Base-by-base conservation (phyloP, 1,140 invertebrate genomes). In the Micrasema longulum region DNA sequence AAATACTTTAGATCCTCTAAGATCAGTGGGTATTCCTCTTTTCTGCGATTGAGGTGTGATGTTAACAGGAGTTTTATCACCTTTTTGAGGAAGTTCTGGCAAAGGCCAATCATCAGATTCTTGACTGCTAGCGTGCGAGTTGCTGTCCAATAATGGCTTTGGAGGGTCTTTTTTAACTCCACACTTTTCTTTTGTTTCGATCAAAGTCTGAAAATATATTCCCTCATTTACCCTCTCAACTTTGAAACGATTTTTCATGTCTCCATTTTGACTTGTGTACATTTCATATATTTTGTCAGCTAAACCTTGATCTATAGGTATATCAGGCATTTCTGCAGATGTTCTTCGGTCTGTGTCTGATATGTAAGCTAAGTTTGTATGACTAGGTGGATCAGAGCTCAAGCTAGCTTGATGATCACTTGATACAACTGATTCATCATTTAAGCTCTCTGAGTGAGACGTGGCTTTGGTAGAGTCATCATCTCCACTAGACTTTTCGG, bases 401-500 rank as follows among this genome's bases (percentile, higher is more conserved):
- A 94, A 80, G 78, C 92, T 94, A n/a, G 91, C 91, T 80, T 94
- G 92, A 79, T 92, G 91, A 79, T 94, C 92, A 78, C 92, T 94
- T 0, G 92, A 94, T 65, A 91, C 90, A 12, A 93, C 82, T 1
- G 92, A 94, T 78, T 94, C 92, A 77, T 94, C 93, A 75, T 93
- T 92, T 57, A 93, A 86, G 80, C 92, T 94, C 45, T 93, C 91
- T 5, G 92, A 93, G 60, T 92, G 87, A 3, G 89, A 90, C 35
- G 91, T 92, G 0, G 91, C 92, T 83, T 94, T 94, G 26, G 93
- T 93, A 0, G 93, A 93, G 81, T 95, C 93, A 78, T 95, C 93
- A 71, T 94, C 89, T 73, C 92, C 89, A 78, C 91, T 92, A 1
- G 89, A 87, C 78, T 87, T 86, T 77, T 95, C 93, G 0, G 93